Evolutionary conservation across 2,113 vertebrate genomes (phyloP).

Genomic region (Eudorcas thomsonii): DNA sequence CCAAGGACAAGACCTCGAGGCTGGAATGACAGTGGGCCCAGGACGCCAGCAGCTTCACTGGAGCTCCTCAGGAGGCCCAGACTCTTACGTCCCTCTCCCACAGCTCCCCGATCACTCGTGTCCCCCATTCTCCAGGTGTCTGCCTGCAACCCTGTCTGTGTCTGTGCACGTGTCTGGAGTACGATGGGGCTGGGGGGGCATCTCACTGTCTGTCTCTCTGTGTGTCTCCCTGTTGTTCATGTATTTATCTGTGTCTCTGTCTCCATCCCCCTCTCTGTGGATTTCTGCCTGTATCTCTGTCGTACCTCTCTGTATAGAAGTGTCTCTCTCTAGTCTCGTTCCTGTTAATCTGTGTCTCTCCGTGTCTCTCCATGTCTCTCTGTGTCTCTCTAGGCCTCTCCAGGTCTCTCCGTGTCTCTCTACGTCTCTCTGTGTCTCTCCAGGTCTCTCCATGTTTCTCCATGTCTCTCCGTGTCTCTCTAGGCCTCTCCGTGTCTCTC

Average conservation of each 20-base stretch:
- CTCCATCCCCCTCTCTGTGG: neutral
- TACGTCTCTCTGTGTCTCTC: accelerated
- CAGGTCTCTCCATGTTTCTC: accelerated
- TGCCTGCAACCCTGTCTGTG: accelerated
- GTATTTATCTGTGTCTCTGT: neutral
- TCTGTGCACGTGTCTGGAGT: accelerated
- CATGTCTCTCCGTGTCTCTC: accelerated
- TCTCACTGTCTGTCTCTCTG: neutral
- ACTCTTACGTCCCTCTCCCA: neutral
- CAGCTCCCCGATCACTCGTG: accelerated
- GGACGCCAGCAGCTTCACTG: neutral
- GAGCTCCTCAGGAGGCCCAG: neutral
- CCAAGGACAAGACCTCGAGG: neutral
- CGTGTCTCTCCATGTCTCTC: accelerated
- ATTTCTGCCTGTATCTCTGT: neutral
- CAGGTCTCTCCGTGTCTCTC: accelerated
- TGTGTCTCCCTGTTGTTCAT: neutral
- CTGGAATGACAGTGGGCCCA: neutral
- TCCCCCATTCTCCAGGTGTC: neutral
- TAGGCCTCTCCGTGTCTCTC: accelerated
- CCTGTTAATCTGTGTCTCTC: neutral
- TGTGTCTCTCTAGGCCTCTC: too few relatives aligned
- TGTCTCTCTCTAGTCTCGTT: neutral
- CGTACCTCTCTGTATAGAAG: neutral
- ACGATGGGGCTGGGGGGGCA: neutral